Conservation (phyloP, 2,888 invertebrate genomes). For the Idaea dimidiata region DNA sequence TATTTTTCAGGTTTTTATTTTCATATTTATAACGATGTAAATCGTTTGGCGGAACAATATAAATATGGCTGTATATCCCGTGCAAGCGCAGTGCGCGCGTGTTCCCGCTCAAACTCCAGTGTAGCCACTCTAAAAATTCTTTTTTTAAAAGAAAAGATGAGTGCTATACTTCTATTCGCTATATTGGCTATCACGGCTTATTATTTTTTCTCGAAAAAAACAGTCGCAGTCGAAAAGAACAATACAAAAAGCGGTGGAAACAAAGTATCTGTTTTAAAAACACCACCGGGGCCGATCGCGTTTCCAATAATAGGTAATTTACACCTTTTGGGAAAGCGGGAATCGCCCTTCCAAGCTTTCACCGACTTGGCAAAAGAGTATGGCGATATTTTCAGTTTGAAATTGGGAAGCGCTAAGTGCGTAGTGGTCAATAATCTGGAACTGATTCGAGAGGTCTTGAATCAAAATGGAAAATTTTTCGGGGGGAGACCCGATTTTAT, state of each 20-base stretch:
- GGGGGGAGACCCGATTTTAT: slow-evolving; percentile 91
- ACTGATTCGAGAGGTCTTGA: slow-evolving; percentile 87
- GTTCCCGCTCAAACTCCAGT: slow-evolving; percentile 61
- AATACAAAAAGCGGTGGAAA: slow-evolving; percentile 44
- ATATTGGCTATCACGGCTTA: slow-evolving; percentile 50
- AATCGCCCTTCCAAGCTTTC: slow-evolving; percentile 87
- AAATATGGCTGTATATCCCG: slow-evolving; percentile 33
- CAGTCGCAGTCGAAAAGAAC: slow-evolving; percentile 40
- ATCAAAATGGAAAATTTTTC: slow-evolving; percentile 90
- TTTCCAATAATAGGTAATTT: slow-evolving; percentile 86
- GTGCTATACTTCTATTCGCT: slow-evolving; percentile 57
- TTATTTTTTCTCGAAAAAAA: slow-evolving; percentile 51
- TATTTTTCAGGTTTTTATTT: not conserved
- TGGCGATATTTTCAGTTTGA: slow-evolving; percentile 87
- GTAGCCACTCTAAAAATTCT: slow-evolving; percentile 64
- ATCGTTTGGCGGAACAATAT: slow-evolving; percentile 36
- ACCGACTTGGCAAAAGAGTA: slow-evolving; percentile 84
- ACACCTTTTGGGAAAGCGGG: slow-evolving; percentile 82
- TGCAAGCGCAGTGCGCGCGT: slow-evolving; percentile 41
- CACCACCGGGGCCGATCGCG: slow-evolving; percentile 84
- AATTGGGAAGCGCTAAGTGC: slow-evolving; percentile 85
- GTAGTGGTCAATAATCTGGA: slow-evolving; percentile 87
- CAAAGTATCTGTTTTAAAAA: slow-evolving; percentile 42
- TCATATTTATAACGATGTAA: slow-evolving; percentile 33
- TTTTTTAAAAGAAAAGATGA: slow-evolving; percentile 66